These are phyloP conservation scores for Coturnix japonica DNA, from an alignment of 2,113 vertebrate species.

Conservation along the genomic window DNA sequence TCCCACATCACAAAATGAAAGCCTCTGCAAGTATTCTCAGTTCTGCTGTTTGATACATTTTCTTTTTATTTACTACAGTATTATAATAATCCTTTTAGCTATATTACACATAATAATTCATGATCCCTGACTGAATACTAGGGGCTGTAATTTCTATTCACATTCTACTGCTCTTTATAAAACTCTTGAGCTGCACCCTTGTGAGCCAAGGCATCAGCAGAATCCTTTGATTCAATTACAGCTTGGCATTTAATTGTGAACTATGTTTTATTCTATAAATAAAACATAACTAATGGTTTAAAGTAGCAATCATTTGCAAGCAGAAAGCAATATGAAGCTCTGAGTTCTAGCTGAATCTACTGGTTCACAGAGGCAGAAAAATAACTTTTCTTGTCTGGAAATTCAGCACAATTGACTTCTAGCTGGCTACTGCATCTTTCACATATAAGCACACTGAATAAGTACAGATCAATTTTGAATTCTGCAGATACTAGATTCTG, in stretches of 20 bases:
- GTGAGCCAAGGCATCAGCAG: constrained; percentile 1
- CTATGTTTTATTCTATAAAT: constrained; percentile 54
- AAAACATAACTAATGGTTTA: constrained; percentile 50
- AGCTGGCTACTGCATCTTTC: neutral
- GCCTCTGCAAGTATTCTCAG: constrained; percentile 1
- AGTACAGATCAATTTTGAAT: neutral
- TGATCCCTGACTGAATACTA: constrained; percentile 23
- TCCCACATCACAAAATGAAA: neutral
- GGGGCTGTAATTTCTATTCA: constrained; percentile 32
- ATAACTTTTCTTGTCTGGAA: neutral
- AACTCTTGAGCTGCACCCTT: constrained; percentile 35
- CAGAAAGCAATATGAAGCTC: neutral
- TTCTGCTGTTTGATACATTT: constrained; percentile 33
- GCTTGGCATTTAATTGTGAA: constrained; percentile 54
- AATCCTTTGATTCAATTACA: constrained; percentile 65
- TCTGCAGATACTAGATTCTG: neutral
- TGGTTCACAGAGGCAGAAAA: neutral
- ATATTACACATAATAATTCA: neutral
- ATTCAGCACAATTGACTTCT: neutral
- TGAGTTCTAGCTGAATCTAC: neutral
- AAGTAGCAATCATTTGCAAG: constrained; percentile 13
- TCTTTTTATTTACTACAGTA: constrained; percentile 48
- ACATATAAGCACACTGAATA: neutral
- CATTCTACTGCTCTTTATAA: constrained; percentile 42
- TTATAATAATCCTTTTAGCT: constrained; percentile 59